A percentile compares a stretch with the other conserved stretches of the same genome.
These are phyloP conservation scores for Stegophylla sp. DNA, from an alignment of 2,888 invertebrate species.

Conservation along the genomic window DNA sequence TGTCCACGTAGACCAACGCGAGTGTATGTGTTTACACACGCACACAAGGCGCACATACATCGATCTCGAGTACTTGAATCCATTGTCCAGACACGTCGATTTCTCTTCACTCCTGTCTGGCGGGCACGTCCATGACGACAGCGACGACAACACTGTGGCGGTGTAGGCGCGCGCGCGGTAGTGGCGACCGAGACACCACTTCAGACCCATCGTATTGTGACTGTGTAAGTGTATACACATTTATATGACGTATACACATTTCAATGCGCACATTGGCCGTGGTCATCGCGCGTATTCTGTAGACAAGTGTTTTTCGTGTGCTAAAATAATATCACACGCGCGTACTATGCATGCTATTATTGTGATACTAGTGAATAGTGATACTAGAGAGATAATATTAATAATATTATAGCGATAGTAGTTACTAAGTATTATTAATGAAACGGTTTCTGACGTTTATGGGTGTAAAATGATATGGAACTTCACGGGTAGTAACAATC, in stretches of 20 bases:
- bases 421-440: neutral
- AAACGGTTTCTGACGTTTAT: too few relatives aligned
- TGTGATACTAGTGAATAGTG: too few relatives aligned
- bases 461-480: too few relatives aligned
- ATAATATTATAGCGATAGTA: too few relatives aligned
- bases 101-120: slow-evolving; percentile 39
- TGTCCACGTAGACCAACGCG: neutral
- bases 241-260: neutral
- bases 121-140: slow-evolving; percentile 2
- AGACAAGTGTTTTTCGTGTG: slow-evolving; percentile 15
- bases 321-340: slow-evolving; percentile 5
- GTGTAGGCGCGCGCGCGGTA: neutral
- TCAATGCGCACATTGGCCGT: slow-evolving; percentile 29
- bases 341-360: neutral
- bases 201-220: slow-evolving; percentile 38
- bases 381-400: too few relatives aligned
- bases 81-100: slow-evolving; percentile 44
- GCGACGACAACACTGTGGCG: slow-evolving; percentile 38
- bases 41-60: neutral
- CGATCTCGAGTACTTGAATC: slow-evolving; percentile 41
- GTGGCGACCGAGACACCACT: slow-evolving; percentile 34
- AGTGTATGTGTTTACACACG: neutral
- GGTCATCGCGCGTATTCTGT: neutral
- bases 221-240: neutral
- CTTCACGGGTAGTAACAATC: too few relatives aligned